Evolutionary conservation across 2,113 vertebrate species (phyloP), one percentile per base, ranked within the genome.

Genomic region (Tragelaphus scriptus): DNA sequence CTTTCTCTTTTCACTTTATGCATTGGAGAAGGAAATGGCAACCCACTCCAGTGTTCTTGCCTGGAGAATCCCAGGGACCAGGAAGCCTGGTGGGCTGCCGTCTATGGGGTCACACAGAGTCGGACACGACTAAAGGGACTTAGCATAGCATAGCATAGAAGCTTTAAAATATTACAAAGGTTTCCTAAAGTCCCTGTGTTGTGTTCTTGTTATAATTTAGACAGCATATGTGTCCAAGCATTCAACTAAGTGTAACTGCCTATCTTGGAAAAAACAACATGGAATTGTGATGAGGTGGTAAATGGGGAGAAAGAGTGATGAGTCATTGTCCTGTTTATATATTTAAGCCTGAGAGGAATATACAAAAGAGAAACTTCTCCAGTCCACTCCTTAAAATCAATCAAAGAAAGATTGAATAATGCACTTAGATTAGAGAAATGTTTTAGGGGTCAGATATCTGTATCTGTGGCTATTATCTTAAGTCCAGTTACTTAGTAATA

Each of bases 201-300:
- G 10, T 15, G 53, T 26, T 36, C 75, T 90, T 91, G 4, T 9
- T 86, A 8, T 68, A 68, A 95, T 80, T 85, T 75, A 80, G n/a
- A 88, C 0, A 28, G 25, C 58, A 6, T n/a, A 65, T 0, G 6
- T 6, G 7, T 63, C 17, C n/a, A 2, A 63, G 9, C 8, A 30
- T 44, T 93, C 16, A 81, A 40, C 14, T 63, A 58, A 81, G 8
- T 71, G 3, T 58, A 47, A 7, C 11, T 91, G 11, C 11, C 15
- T 96, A 56, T 13, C 4, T 65, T 87, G 51, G 23, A 7, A 79
- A 81, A 95, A 88, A 58, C 4, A 53, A 40, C 10, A 28, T 26
- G 25, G 17, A n/a, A 65, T 8, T 87, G 89, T 65, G 12, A 3
- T 84, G 25, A 19, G n/a, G 25, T 30, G 4, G 19, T 53, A 87